phyloP scores from a whole-genome alignment of 35 echinoderm and acorn worm species.

The Anneissia japonica region DNA sequence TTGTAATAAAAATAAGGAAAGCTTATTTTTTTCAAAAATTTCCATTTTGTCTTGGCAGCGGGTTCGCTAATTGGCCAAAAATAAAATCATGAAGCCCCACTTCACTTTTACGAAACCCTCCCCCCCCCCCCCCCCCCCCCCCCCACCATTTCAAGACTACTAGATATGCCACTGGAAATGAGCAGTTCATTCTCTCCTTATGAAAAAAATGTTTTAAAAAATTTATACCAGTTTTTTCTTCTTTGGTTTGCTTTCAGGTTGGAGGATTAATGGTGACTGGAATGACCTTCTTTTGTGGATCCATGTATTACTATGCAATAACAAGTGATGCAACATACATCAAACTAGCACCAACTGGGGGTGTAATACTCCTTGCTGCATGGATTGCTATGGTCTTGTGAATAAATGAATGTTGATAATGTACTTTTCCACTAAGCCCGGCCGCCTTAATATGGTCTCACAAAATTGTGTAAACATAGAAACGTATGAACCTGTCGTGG shows the following conservation, averaged over 20 bases:
- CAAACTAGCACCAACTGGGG: conserved; percentile 64
- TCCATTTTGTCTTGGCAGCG: no score
- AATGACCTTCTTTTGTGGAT: conserved; percentile 74
- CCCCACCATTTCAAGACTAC: neutral
- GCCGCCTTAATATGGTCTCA: no score
- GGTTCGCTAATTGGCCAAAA: neutral
- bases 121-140: no score
- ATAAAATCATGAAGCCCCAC: neutral
- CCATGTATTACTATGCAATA: conserved; percentile 72
- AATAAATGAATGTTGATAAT: no score
- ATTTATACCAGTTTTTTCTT: neutral
- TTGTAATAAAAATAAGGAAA: no score
- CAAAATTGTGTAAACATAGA: no score
- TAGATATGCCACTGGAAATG: neutral
- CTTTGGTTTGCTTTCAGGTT: conserved; percentile 36
- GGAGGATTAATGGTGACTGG: conserved; percentile 63
- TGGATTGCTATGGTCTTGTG: conserved; percentile 74
- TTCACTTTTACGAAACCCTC: neutral
- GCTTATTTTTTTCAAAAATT: no score
- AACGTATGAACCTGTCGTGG: no score
- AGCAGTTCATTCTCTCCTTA: neutral
- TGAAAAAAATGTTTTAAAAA: neutral
- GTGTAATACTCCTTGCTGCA: conserved; percentile 58
- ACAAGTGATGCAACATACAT: conserved; percentile 56
- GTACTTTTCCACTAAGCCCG: no score